Percentiles rank a stretch among this genome's conserved stretches.
Evolutionary conservation across 2,797 vertebrate species (phyloP).

Genomic region (Rhynchonycteris naso): DNA sequence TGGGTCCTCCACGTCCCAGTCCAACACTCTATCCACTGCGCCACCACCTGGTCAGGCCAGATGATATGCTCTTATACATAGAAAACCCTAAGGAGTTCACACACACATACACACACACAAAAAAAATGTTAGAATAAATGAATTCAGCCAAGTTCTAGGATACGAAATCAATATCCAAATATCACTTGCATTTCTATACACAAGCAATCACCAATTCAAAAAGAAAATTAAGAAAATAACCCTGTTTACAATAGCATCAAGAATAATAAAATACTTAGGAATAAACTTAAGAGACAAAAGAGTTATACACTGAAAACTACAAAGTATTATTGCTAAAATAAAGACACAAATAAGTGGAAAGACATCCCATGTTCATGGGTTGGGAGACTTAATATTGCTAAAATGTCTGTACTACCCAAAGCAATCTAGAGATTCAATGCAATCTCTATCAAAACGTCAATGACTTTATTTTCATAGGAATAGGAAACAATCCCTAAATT

Average conservation of each 20-base stretch:
- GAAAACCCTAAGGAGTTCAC: background rate
- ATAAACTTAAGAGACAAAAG: too few species aligned
- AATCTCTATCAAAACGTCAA: background rate
- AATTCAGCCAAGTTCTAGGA: background rate
- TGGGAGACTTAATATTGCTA: background rate
- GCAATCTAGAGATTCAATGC: background rate
- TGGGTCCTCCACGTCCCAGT: too few species aligned
- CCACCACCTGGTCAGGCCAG: too few species aligned
- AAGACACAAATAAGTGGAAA: background rate
- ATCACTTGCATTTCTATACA: background rate
- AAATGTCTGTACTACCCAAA: background rate
- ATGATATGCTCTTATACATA: background rate
- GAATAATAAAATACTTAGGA: too few species aligned
- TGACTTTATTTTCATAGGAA: background rate
- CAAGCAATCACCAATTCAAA: background rate
- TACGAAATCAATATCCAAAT: constrained; percentile 7
- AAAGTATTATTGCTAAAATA: too few species aligned
- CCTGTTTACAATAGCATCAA: too few species aligned
- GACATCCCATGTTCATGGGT: background rate
- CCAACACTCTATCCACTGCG: too few species aligned
- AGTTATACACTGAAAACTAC: too few species aligned
- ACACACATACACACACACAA: background rate
- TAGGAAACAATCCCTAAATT: background rate
- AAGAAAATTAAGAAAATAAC: too few species aligned
- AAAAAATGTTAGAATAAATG: background rate